These are phyloP conservation scores for Brachionus sp. DNA, from an alignment of 1,140 invertebrate genomes.

Conservation along the genomic window DNA sequence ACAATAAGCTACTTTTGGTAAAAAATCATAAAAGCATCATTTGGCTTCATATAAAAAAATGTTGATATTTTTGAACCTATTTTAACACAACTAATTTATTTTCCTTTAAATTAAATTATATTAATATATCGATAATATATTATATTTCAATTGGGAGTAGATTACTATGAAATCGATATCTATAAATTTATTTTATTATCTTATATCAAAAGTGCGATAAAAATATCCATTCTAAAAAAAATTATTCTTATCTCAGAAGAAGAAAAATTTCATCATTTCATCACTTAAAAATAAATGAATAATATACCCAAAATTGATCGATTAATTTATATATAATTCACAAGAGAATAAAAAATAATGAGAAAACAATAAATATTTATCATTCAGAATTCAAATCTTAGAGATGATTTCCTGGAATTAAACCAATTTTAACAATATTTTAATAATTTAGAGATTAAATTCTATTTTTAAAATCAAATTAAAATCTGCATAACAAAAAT, in stretches of 20 bases:
- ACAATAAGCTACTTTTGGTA: not conserved
- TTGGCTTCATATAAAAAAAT: not conserved
- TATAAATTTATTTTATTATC: not conserved
- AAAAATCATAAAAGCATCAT: not conserved
- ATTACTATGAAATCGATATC: not conserved
- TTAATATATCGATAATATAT: not conserved
- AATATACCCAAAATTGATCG: not conserved
- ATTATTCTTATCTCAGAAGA: not conserved
- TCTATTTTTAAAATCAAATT: no score
- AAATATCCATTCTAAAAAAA: not conserved
- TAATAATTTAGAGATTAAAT: no score
- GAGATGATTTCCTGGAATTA: not conserved
- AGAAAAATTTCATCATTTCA: slow-evolving; percentile 4
- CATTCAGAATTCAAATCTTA: not conserved
- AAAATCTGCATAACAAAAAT: no score
- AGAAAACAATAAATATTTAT: slow-evolving; percentile 38
- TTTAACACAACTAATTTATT: not conserved
- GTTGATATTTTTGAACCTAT: not conserved
- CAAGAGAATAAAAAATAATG: not conserved
- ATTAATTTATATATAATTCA: not conserved
- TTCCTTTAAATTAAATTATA: not conserved
- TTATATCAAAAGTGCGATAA: not conserved
- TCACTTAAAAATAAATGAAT: not conserved
- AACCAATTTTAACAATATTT: not conserved
- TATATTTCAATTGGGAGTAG: not conserved